These are phyloP conservation scores for Tipula lateralis DNA, from an alignment of 2,888 invertebrate species.

Conservation along the genomic window DNA sequence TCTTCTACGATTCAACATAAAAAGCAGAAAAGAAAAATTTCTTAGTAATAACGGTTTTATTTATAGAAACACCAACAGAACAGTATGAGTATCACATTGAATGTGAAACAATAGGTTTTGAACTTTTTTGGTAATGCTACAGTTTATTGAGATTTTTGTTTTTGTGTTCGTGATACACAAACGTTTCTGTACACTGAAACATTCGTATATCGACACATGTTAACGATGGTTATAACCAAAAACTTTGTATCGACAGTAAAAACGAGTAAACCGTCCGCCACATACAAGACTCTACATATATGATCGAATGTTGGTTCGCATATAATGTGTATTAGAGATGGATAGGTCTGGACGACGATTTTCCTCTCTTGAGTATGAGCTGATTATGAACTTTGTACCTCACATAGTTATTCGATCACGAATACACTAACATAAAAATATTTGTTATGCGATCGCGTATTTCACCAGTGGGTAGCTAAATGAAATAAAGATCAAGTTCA, in stretches of 20 bases:
- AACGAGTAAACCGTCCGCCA: too few species aligned
- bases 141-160: background rate
- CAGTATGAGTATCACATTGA: background rate
- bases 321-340: too few species aligned
- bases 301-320: too few species aligned
- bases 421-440: background rate
- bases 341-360: too few species aligned
- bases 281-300: too few species aligned
- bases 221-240: background rate
- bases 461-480: background rate
- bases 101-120: constrained; percentile 24
- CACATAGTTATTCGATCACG: background rate
- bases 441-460: background rate
- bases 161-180: background rate
- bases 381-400: background rate
- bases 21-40: background rate
- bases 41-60: background rate
- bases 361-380: too few species aligned
- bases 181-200: background rate
- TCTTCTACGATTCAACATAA: background rate
- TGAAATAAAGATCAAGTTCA: background rate
- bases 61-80: background rate
- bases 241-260: too few species aligned
- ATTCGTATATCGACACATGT: background rate
- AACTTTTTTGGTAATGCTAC: constrained; percentile 16